A percentile compares a stretch with the other conserved stretches of the same genome.
Conservation (phyloP, 2,797 vertebrate species). For the Coreius guichenoti region DNA sequence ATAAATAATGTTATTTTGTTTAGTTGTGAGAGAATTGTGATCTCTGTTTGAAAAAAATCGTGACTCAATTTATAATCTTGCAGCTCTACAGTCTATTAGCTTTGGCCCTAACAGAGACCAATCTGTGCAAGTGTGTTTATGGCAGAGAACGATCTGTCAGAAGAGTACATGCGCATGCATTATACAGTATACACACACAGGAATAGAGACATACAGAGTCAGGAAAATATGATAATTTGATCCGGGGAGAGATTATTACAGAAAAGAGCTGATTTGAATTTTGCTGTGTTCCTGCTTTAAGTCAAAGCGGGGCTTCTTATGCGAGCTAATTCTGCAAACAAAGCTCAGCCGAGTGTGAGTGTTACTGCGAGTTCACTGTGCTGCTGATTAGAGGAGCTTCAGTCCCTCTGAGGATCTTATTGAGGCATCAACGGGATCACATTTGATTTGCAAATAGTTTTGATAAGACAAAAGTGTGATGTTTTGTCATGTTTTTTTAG, state of each 20-base stretch:
- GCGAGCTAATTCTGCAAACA: slow-evolving; percentile 54
- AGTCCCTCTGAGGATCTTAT: slow-evolving; percentile 59
- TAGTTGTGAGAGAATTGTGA: not conserved
- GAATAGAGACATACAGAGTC: slow-evolving; percentile 23
- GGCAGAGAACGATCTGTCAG: slow-evolving; percentile 59
- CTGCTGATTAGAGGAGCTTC: slow-evolving; percentile 53
- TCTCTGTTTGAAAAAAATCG: not conserved
- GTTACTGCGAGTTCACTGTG: slow-evolving; percentile 36
- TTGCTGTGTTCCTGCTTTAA: slow-evolving; percentile 56
- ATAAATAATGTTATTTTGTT: not conserved
- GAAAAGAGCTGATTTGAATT: slow-evolving; percentile 54
- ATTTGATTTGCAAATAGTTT: slow-evolving; percentile 72
- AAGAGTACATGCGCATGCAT: slow-evolving; percentile 48
- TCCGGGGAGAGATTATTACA: slow-evolving; percentile 53
- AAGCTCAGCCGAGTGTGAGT: slow-evolving; percentile 49
- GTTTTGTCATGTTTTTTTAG: slow-evolving; percentile 36
- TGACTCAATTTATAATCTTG: not conserved
- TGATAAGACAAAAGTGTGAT: slow-evolving; percentile 64
- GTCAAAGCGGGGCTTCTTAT: slow-evolving; percentile 52
- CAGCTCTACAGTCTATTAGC: not conserved
- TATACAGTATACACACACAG: slow-evolving; percentile 48
- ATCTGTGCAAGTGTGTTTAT: slow-evolving; percentile 45
- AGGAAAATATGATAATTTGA: slow-evolving; percentile 64
- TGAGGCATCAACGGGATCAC: slow-evolving; percentile 56
- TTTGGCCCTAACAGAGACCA: slow-evolving; percentile 5